phyloP scores from a whole-genome alignment of 2,113 vertebrate species.

The Sebastes fasciatus region DNA sequence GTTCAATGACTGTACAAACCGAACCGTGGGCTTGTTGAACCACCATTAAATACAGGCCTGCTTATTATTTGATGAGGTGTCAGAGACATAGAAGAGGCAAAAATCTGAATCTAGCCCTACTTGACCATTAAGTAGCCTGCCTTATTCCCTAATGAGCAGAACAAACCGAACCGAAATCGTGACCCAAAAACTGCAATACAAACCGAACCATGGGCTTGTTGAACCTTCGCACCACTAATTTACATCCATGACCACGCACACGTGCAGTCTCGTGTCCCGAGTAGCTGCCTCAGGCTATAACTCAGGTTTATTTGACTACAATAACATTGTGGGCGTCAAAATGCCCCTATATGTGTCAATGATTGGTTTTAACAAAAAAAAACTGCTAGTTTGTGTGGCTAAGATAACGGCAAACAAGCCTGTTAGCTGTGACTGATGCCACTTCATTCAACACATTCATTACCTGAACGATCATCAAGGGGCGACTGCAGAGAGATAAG shows the following conservation, averaged over 20 bases:
- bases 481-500: slow-evolving; percentile 75
- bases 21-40: too few species aligned
- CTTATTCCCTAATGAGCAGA: too few species aligned
- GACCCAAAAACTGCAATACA: too few species aligned
- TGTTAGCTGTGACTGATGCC: slow-evolving; percentile 73
- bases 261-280: slow-evolving; percentile 1
- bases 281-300: slow-evolving; percentile 26
- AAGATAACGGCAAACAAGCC: slow-evolving; percentile 78
- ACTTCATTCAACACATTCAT: slow-evolving; percentile 79
- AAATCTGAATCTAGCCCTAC: too few species aligned
- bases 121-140: too few species aligned
- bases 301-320: slow-evolving; percentile 57
- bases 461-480: slow-evolving; percentile 57
- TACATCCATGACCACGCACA: neutral
- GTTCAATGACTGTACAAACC: too few species aligned
- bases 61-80: too few species aligned
- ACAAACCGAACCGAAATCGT: too few species aligned
- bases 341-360: slow-evolving; percentile 35
- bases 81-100: too few species aligned
- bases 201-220: too few species aligned
- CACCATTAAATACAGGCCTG: too few species aligned
- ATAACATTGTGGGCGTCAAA: slow-evolving; percentile 34
- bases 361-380: slow-evolving; percentile 47
- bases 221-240: neutral
- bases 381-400: slow-evolving; percentile 70